These are phyloP conservation scores for Heliconius melpomene DNA, from an alignment of 1,140 invertebrate species.

Conservation along the genomic window DNA sequence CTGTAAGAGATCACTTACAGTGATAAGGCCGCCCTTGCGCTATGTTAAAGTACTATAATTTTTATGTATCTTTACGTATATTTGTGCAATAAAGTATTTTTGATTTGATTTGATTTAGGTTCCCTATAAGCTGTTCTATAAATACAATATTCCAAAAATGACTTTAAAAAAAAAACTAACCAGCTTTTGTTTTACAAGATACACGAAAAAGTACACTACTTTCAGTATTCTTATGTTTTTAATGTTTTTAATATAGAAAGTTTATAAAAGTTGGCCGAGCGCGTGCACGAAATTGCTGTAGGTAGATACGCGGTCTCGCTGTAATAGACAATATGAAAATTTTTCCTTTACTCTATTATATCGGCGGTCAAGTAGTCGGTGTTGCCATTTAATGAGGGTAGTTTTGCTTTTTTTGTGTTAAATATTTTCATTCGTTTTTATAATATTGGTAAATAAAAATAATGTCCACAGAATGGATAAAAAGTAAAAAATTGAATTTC, in stretches of 20 bases:
- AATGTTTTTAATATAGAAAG: conserved; percentile 6
- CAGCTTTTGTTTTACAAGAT: conserved; percentile 8
- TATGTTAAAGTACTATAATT: no score
- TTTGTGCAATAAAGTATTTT: no score
- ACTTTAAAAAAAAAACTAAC: neutral
- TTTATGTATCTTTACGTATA: no score
- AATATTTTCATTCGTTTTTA: neutral
- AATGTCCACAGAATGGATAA: no score
- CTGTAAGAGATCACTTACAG: no score
- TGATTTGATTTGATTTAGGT: no score
- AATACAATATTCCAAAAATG: neutral
- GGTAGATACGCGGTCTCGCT: neutral
- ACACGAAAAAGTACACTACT: neutral
- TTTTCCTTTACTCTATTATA: neutral
- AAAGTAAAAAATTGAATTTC: no score
- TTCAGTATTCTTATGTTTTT: neutral
- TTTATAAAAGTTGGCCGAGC: neutral
- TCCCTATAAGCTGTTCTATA: no score
- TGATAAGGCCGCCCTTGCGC: no score
- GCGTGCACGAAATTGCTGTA: conserved; percentile 14
- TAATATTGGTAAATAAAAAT: no score
- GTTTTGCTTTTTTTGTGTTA: no score
- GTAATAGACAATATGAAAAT: conserved; percentile 10
- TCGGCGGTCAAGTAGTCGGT: neutral
- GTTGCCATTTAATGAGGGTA: neutral